These are phyloP conservation scores for Pelusios castaneus DNA, from an alignment of 2,113 vertebrate genomes.

Conservation along the genomic window DNA sequence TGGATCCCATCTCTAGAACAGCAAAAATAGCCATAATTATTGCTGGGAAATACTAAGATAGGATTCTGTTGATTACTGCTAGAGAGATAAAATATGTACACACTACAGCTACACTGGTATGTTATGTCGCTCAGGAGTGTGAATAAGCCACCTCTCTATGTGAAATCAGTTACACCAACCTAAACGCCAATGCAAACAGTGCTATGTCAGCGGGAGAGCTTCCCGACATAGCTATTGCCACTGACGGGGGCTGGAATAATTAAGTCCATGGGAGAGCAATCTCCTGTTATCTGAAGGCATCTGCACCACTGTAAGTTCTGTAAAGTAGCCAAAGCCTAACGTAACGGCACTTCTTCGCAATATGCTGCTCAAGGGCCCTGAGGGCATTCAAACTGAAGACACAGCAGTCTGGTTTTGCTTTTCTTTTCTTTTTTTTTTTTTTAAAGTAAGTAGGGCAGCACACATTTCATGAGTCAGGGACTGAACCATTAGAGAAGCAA, in stretches of 20 bases:
- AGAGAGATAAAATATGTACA: background rate
- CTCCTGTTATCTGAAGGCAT: too few species aligned
- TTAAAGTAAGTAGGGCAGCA: background rate
- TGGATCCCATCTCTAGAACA: background rate
- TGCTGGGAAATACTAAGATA: background rate
- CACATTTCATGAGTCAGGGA: background rate
- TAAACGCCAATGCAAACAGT: too few species aligned
- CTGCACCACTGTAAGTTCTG: too few species aligned
- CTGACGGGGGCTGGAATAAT: too few species aligned
- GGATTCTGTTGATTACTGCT: background rate
- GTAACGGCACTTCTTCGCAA: background rate
- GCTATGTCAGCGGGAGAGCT: too few species aligned
- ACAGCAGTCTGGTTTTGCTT: background rate
- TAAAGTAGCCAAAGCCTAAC: background rate
- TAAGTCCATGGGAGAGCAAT: too few species aligned
- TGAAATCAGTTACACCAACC: too few species aligned
- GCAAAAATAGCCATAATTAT: background rate
- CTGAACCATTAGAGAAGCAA: background rate
- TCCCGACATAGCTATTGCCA: too few species aligned
- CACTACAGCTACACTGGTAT: too few species aligned
- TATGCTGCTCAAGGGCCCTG: background rate
- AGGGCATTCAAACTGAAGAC: background rate
- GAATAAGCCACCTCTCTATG: too few species aligned
- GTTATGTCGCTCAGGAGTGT: too few species aligned
- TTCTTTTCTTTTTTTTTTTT: background rate